Percentiles rank a stretch among this genome's conserved stretches.
Conservation (phyloP, 2,888 invertebrate species). For the Papilio demoleus region DNA sequence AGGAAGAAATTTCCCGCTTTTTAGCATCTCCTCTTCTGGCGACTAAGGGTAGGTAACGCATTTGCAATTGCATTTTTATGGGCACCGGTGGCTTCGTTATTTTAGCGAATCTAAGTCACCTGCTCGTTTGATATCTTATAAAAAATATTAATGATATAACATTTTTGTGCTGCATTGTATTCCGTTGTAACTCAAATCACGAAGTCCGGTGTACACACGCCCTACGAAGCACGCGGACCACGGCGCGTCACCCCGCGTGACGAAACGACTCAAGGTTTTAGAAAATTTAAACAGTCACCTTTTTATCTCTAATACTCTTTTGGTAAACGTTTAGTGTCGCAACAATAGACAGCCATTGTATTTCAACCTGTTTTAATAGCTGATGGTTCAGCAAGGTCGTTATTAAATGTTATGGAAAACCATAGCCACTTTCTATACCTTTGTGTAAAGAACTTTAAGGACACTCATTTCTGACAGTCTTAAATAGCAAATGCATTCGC, state of each 20-base stretch:
- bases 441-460: too few relatives aligned
- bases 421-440: background rate
- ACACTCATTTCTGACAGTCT: too few relatives aligned
- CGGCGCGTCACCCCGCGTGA: too few relatives aligned
- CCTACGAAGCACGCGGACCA: slow-evolving; percentile 5
- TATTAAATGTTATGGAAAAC: background rate
- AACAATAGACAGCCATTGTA: background rate
- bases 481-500: too few relatives aligned
- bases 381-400: background rate
- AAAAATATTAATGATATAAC: background rate
- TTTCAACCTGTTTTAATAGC: background rate
- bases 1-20: too few relatives aligned
- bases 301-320: slow-evolving; percentile 1
- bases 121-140: background rate
- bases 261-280: slow-evolving; percentile 39
- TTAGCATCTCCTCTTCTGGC: too few relatives aligned
- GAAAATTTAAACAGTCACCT: slow-evolving; percentile 31
- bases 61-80: too few relatives aligned
- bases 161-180: slow-evolving; percentile 43
- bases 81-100: too few relatives aligned
- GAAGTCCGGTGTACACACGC: slow-evolving; percentile 27
- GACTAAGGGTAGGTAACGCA: too few relatives aligned
- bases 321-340: slow-evolving; percentile 6
- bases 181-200: slow-evolving; percentile 27
- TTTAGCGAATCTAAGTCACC: too few relatives aligned